A percentile compares a stretch with the other conserved stretches of the same genome.
phyloP scores from a whole-genome alignment of 92 coral and sea anemone genomes.

The Blastomussa wellsi region DNA sequence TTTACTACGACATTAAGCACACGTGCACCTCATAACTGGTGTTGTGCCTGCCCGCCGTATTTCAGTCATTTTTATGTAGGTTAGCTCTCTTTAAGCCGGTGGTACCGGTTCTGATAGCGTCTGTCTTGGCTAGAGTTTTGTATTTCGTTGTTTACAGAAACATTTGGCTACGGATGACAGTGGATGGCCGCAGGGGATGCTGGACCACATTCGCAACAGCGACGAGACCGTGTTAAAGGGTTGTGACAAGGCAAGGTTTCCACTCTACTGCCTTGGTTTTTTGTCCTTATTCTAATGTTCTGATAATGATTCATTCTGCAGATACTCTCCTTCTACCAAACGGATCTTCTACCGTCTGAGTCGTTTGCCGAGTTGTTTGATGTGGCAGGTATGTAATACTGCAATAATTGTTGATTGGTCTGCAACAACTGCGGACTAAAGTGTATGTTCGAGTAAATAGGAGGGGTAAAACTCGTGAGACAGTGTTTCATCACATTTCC shows the following conservation, averaged over 20 bases:
- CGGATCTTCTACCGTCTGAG: constrained; percentile 90
- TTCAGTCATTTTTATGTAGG: too few species aligned
- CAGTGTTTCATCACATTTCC: too few species aligned
- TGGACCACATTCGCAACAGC: constrained; percentile 84
- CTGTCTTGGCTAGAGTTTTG: too few species aligned
- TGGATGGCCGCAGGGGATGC: constrained; percentile 91
- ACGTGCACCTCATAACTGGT: too few species aligned
- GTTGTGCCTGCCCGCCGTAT: too few species aligned
- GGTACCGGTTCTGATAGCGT: too few species aligned
- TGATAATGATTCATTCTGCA: constrained; percentile 41
- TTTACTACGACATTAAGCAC: background rate
- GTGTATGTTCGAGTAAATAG: too few species aligned
- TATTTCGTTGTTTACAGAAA: constrained; percentile 44
- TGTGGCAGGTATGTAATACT: constrained; percentile 72
- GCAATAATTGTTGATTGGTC: background rate
- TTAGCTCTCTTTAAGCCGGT: too few species aligned
- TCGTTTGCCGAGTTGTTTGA: constrained; percentile 88
- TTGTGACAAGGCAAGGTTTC: constrained; percentile 74
- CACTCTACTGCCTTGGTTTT: background rate
- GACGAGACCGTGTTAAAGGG: constrained; percentile 91
- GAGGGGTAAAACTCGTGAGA: too few species aligned
- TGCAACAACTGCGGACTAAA: too few species aligned
- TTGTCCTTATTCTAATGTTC: background rate
- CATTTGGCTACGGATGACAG: constrained; percentile 58
- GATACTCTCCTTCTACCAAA: constrained; percentile 85